phyloP scores from a whole-genome alignment of 2,888 invertebrate species.

The Drosophila testacea region DNA sequence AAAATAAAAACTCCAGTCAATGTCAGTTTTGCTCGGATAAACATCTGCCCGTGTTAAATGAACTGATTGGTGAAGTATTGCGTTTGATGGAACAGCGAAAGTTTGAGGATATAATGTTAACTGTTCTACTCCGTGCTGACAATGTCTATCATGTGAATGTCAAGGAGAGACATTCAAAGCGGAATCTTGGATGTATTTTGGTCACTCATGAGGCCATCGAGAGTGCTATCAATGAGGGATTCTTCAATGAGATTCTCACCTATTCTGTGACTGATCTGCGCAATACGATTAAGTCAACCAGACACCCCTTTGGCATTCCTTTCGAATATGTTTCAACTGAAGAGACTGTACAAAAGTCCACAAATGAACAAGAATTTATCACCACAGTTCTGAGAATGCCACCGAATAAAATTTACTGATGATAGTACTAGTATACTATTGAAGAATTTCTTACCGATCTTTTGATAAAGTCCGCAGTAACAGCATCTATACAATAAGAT shows the following conservation, averaged over 20 bases:
- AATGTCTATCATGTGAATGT: slow-evolving; percentile 74
- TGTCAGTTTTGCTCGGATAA: slow-evolving; percentile 48
- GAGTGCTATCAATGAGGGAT: slow-evolving; percentile 39
- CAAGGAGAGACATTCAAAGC: slow-evolving; percentile 36
- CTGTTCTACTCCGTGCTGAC: slow-evolving; percentile 59
- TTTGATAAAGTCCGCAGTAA: not conserved
- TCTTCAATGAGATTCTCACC: slow-evolving; percentile 63
- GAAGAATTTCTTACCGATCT: not conserved
- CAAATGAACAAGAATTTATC: slow-evolving; percentile 28
- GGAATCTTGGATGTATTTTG: slow-evolving; percentile 61
- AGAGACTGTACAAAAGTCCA: not conserved
- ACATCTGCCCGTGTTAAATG: slow-evolving; percentile 14
- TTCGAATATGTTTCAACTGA: slow-evolving; percentile 30
- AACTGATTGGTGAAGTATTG: slow-evolving; percentile 39
- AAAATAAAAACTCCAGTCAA: slow-evolving; percentile 20
- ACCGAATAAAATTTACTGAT: not conserved
- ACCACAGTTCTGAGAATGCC: slow-evolving; percentile 46
- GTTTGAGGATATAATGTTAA: slow-evolving; percentile 50
- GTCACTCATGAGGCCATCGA: slow-evolving; percentile 64
- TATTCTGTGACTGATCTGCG: slow-evolving; percentile 49
- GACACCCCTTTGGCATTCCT: slow-evolving; percentile 28
- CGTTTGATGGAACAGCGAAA: slow-evolving; percentile 29
- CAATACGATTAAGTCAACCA: slow-evolving; percentile 18
- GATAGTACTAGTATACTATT: not conserved
- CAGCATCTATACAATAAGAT: too few species aligned